Evolutionary conservation across 2,113 vertebrate genomes (phyloP), one percentile per base, ranked within the genome.

Genomic region (Eupsittula cactorum): DNA sequence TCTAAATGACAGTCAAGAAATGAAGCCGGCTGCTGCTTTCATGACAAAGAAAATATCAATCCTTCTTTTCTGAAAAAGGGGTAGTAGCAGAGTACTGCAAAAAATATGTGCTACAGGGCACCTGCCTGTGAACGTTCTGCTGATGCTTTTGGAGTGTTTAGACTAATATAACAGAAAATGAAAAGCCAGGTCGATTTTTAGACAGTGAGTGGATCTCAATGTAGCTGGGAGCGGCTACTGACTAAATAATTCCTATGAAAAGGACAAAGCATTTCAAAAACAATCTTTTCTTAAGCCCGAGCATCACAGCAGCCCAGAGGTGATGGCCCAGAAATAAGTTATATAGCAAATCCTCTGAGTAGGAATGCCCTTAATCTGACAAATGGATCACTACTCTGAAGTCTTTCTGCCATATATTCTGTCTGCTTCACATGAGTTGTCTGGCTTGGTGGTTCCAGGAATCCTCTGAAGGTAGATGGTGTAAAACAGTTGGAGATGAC

Each of bases 1-100:
- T 95, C 44, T 91, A 92, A 95, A 74, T 86, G 92, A 75, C 88
- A 96, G 60, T 31, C 5, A 8, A 39, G 70, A 93, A 92, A 82
- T 57, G 42, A 82, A 42, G 25, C 37, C 49, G 42, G 52, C 37
- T 39, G 33, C 16, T 59, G 39, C 31, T 82, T 87, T 69, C 27
- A 37, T 64, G 75, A 87, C 42, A 82, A 53, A 4, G 27, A 57
- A 92, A 90, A 82, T 60, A 23, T 86, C 35, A 91, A 82, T 75
- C 57, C 69, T 74, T 70, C 50, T 60, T 74, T 50, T 69, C 33
- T 6, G 35, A 74, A 69, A 33, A 93, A 49, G 21, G 13, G 29
- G 9, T 33, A 27, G 8, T 31, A 20, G 16, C 81, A 92, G 64
- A 9, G 24, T 82, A 37, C 28, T 35, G 17, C 21, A 57, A 69